Conservation (phyloP, 2,797 vertebrate genomes). For the Phrynocephalus guinanensis region DNA sequence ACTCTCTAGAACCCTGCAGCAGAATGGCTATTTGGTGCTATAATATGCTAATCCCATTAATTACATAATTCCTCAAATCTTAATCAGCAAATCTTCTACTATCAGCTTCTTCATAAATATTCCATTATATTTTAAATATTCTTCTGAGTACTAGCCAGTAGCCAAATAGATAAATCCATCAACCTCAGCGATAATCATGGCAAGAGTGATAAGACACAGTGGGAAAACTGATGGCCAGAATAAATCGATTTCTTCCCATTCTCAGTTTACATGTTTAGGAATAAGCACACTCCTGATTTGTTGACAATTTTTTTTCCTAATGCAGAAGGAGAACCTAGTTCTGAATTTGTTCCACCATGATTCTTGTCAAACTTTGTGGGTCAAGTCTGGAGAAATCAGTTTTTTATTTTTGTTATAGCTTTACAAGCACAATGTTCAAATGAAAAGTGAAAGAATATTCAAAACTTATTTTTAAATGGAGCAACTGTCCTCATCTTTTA, state of each 20-base stretch:
- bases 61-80: not conserved
- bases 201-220: too few species aligned
- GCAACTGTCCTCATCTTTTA: conserved; percentile 18
- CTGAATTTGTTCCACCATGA: not conserved
- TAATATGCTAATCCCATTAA: not conserved
- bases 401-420: not conserved
- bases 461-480: conserved; percentile 15
- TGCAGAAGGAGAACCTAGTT: not conserved
- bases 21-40: not conserved
- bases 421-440: not conserved
- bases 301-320: not conserved
- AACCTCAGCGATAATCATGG: too few species aligned
- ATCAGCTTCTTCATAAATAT: not conserved
- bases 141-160: too few species aligned
- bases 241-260: too few species aligned
- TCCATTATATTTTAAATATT: not conserved
- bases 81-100: not conserved
- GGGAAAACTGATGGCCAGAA: too few species aligned
- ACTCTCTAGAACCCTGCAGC: not conserved
- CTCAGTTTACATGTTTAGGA: too few species aligned
- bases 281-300: not conserved
- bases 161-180: too few species aligned
- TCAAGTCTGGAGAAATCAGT: not conserved
- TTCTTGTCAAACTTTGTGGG: not conserved
- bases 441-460: not conserved